A percentile compares a stretch with the other conserved stretches of the same genome.
Conservation (phyloP, 2,113 vertebrate species). For the Alligator sinensis region DNA sequence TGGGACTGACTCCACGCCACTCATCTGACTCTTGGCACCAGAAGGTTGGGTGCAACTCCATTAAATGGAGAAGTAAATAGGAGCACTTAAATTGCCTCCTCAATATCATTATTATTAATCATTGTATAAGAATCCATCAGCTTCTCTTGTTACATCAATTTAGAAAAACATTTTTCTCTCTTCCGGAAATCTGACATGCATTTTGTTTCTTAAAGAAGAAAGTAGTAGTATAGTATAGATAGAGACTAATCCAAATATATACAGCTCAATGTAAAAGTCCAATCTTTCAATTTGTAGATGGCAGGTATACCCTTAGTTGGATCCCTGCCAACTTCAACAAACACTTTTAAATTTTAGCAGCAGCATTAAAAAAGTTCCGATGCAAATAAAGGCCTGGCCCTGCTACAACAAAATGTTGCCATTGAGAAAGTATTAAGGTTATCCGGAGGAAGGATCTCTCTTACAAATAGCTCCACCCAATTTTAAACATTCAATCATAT, state of each 20-base stretch:
- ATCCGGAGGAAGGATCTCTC: too few relatives aligned
- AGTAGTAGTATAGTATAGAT: not conserved
- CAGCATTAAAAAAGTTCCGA: not conserved
- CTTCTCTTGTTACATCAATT: not conserved
- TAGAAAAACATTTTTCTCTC: not conserved
- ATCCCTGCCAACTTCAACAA: not conserved
- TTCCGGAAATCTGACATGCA: not conserved
- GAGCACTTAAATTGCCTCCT: not conserved
- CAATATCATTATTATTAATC: not conserved
- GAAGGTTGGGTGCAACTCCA: too few relatives aligned
- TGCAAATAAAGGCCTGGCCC: not conserved
- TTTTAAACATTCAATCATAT: not conserved
- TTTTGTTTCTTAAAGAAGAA: not conserved
- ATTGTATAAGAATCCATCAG: not conserved
- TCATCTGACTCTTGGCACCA: too few relatives aligned
- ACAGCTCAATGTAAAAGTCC: not conserved
- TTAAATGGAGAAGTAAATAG: too few relatives aligned
- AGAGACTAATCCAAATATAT: not conserved
- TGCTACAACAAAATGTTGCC: not conserved
- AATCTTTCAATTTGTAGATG: not conserved
- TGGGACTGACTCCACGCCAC: too few relatives aligned
- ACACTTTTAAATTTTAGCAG: not conserved
- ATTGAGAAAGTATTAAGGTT: too few relatives aligned
- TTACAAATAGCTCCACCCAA: not conserved
- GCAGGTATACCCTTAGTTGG: not conserved